Percentiles rank a stretch among this genome's conserved stretches.
Evolutionary conservation across 1,140 invertebrate genomes (phyloP).

Genomic region (Nephila pilipes): DNA sequence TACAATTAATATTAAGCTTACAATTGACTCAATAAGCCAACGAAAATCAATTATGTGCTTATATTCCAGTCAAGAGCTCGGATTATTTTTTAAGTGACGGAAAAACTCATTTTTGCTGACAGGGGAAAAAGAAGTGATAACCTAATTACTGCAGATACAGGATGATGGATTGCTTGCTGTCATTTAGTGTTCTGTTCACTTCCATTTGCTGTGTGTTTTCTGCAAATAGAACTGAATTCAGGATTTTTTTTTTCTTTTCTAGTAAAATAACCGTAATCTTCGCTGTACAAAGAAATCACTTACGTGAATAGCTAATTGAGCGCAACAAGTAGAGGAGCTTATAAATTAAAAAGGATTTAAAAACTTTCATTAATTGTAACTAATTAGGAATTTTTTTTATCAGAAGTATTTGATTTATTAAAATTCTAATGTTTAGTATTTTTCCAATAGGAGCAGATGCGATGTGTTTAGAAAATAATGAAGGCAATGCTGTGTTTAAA

Average conservation of each 20-base stretch:
- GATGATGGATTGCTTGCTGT: conserved; percentile 30
- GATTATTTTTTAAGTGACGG: conserved; percentile 13
- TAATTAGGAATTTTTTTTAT: too few species aligned
- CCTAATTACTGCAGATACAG: conserved; percentile 26
- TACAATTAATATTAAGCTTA: too few species aligned
- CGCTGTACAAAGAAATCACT: not conserved
- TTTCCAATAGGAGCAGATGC: too few species aligned
- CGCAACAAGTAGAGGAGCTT: not conserved
- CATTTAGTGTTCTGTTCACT: conserved; percentile 11
- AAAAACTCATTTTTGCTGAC: conserved; percentile 19
- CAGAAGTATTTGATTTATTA: too few species aligned
- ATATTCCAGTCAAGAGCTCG: not conserved
- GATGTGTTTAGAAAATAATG: too few species aligned
- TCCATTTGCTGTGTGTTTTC: not conserved
- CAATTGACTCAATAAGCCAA: not conserved
- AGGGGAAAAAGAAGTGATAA: conserved; percentile 26
- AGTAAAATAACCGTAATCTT: not conserved
- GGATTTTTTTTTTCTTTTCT: not conserved
- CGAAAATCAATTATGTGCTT: not conserved
- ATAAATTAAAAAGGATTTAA: too few species aligned
- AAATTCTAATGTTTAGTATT: too few species aligned
- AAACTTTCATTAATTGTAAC: too few species aligned
- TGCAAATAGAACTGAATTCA: not conserved
- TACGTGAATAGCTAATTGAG: not conserved
- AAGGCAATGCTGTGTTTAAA: too few species aligned